Percentiles rank a stretch among this genome's conserved stretches.
phyloP scores from a whole-genome alignment of 1,140 invertebrate genomes.

The Cherax destructor region DNA sequence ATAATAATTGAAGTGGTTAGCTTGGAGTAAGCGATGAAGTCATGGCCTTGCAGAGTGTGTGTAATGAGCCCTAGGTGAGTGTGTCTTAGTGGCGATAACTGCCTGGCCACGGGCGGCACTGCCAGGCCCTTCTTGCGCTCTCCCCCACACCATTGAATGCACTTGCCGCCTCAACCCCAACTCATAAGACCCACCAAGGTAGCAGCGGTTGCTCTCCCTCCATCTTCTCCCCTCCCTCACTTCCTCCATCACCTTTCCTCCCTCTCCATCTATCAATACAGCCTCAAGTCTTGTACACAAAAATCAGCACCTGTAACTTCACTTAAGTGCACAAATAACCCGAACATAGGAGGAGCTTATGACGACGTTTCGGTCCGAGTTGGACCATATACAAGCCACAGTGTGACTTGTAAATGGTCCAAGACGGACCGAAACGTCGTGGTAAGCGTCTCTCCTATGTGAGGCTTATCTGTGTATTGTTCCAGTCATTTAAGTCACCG shows the following conservation, averaged over 20 bases:
- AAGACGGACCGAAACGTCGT: too few species aligned
- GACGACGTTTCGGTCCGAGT: too few species aligned
- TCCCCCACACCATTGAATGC: conserved; percentile 49
- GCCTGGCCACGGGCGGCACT: conserved; percentile 14
- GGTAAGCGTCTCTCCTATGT: too few species aligned
- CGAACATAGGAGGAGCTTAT: too few species aligned
- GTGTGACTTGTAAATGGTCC: too few species aligned
- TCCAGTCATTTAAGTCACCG: too few species aligned
- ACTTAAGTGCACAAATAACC: neutral
- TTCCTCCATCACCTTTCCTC: neutral
- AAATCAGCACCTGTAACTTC: too few species aligned
- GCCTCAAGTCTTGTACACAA: too few species aligned
- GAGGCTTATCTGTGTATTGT: too few species aligned
- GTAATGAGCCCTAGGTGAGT: neutral
- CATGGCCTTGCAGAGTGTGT: neutral
- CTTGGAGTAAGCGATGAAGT: neutral
- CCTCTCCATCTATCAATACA: neutral
- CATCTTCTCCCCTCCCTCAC: neutral
- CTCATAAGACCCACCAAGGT: conserved; percentile 42
- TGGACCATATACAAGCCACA: too few species aligned
- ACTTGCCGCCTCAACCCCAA: conserved; percentile 50
- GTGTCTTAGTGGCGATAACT: conserved; percentile 32
- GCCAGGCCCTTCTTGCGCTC: conserved; percentile 15
- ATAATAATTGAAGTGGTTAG: conserved; percentile 48
- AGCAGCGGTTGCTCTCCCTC: neutral